Base-by-base conservation (phyloP, 2,888 invertebrate genomes). In the Odontomyia ornata region DNA sequence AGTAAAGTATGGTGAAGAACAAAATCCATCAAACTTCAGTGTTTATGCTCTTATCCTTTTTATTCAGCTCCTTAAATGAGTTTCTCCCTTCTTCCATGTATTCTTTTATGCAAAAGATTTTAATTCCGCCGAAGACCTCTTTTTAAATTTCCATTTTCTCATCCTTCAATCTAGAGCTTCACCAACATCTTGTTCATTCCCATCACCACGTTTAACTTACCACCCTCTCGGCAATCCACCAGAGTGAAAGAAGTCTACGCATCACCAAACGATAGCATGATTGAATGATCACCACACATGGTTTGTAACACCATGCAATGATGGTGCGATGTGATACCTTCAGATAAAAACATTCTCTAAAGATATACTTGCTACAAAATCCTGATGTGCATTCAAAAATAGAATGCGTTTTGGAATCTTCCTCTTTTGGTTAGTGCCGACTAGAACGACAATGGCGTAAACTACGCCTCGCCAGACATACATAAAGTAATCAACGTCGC, bases 401-500 rank as follows among this genome's bases (percentile, higher is more conserved):
- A 65, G 65, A 18, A 65, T 65, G 65, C 65, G 36, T 65, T 36
- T 36, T 36, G 36, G 18, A 65, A 36, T 36, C 30, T 18, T 65
- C 65, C 27, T 65, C 52, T 52, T 52, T 36, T 52, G 52, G n/a
- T n/a, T n/a, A 52, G 60, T 60, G 60, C 21, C 25, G 60, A 1
- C 52, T 15, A 65, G 18, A 36, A 65, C 25, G 69, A 47, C 69
- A 69, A 47, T 46, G n/a, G 47, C 47, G 69, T 21, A 46, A 57
- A 60, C 73, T 78, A 78, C 76, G 78, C 78, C 76, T 65, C 76
- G 78, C 28, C 76, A 72, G 76, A 72, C 65, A 78, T 76, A 78
- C 72, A 78, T 69, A 78, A 78, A 78, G 78, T 78, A 78, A 78
- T 78, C 78, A 78, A 78, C 78, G 76, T 62, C 56, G 75, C 75